These are phyloP conservation scores for Aphelenchoides fujianensis DNA, from an alignment of 1,140 invertebrate species.

Conservation along the genomic window DNA sequence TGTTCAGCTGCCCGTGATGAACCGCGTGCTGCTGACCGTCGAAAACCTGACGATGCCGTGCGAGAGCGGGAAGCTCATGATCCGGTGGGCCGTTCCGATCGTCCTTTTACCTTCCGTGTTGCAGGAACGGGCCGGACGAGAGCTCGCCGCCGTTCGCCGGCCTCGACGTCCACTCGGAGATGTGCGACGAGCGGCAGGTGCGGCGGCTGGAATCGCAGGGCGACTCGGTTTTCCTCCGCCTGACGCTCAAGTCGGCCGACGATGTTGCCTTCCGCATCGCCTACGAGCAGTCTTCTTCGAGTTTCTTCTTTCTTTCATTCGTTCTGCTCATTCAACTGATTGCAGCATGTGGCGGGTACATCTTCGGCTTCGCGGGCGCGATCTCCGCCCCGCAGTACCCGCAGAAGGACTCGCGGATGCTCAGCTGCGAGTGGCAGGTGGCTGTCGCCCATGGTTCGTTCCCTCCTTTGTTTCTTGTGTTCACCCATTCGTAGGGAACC, in stretches of 20 bases:
- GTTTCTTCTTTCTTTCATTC: not conserved
- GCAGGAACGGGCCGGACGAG: constrained; percentile 43
- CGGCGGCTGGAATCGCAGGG: constrained; percentile 41
- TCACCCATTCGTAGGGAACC: constrained; percentile 43
- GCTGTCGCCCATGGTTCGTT: constrained; percentile 45
- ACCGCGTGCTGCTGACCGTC: constrained; percentile 43
- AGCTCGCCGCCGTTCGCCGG: constrained; percentile 47
- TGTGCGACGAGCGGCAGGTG: constrained; percentile 40
- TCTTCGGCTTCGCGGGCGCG: constrained; percentile 50
- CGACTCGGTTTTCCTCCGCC: constrained; percentile 44
- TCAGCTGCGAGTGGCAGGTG: constrained; percentile 56
- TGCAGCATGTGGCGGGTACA: constrained; percentile 64
- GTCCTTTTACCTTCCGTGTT: not conserved
- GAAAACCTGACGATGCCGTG: constrained; percentile 50
- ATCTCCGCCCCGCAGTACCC: constrained; percentile 58
- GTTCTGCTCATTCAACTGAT: not conserved
- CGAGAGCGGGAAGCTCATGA: constrained; percentile 36
- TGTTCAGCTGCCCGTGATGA: constrained; percentile 43
- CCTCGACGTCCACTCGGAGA: constrained; percentile 45
- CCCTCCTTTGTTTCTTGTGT: not conserved
- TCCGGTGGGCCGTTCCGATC: constrained; percentile 28
- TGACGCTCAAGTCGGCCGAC: constrained; percentile 50
- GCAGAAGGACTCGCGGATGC: constrained; percentile 46
- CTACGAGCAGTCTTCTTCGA: constrained; percentile 49
- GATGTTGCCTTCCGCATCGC: constrained; percentile 57